These are phyloP conservation scores for Propithecus coquereli DNA, from an alignment of 2,113 vertebrate genomes.

Conservation along the genomic window DNA sequence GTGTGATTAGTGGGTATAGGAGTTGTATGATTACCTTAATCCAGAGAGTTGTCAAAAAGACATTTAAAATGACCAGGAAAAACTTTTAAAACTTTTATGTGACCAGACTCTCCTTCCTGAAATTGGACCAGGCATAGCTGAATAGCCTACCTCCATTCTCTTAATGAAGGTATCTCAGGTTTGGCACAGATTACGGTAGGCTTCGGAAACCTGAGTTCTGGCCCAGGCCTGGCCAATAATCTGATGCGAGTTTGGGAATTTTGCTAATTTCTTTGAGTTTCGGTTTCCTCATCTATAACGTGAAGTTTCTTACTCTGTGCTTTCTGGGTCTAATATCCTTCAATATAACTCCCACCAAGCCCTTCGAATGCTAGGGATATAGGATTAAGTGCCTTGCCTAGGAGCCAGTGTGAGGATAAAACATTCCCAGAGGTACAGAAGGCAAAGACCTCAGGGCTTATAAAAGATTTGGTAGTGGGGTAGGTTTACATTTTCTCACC, in stretches of 20 bases:
- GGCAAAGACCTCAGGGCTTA: background rate
- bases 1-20: background rate
- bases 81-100: background rate
- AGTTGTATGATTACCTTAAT: background rate
- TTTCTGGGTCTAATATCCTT: background rate
- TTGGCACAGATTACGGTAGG: background rate
- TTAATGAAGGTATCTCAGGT: background rate
- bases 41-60: background rate
- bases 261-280: background rate
- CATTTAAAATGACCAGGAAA: background rate
- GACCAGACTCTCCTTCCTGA: background rate
- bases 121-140: background rate
- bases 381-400: background rate
- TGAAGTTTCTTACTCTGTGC: background rate
- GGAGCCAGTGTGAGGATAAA: background rate
- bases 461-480: background rate
- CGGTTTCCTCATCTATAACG: background rate
- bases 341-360: background rate
- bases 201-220: background rate
- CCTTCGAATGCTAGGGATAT: background rate
- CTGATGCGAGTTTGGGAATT: background rate
- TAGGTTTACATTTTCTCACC: background rate
- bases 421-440: background rate
- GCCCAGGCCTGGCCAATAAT: background rate
- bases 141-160: background rate